Percentiles rank a stretch among this genome's conserved stretches.
phyloP scores from a whole-genome alignment of 2,113 vertebrate species.

The Archocentrus centrarchus region DNA sequence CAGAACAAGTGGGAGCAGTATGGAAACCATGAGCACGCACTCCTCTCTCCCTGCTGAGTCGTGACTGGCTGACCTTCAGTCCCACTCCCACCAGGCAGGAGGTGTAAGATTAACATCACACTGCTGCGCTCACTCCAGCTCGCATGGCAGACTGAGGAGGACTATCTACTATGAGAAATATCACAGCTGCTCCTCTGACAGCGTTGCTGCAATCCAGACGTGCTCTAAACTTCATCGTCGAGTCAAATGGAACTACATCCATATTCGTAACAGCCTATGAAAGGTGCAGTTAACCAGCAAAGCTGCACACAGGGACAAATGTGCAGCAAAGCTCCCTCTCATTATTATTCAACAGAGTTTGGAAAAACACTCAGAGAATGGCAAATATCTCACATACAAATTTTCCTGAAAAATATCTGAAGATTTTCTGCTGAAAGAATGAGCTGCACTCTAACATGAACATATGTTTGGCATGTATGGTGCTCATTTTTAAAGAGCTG shows the following conservation, averaged over 20 bases:
- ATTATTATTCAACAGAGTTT: no score
- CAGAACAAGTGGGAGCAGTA: neutral
- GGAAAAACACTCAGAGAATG: neutral
- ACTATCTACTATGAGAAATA: no score
- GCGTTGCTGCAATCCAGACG: neutral
- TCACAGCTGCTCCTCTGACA: constrained; percentile 17
- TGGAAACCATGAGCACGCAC: constrained; percentile 19
- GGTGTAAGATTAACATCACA: constrained; percentile 45
- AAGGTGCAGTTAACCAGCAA: neutral
- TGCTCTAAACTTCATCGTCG: constrained; percentile 9
- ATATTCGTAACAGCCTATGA: neutral
- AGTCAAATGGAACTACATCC: neutral
- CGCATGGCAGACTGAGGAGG: neutral
- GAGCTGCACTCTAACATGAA: neutral
- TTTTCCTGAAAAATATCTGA: neutral
- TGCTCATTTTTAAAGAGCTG: neutral
- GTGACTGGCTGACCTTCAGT: constrained; percentile 54
- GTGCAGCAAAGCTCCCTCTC: neutral
- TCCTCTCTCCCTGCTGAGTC: constrained; percentile 26
- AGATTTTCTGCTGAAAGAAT: neutral
- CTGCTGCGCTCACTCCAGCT: constrained; percentile 13
- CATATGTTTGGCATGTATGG: fast-evolving
- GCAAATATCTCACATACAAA: neutral
- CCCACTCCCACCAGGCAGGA: constrained; percentile 49
- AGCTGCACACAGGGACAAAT: neutral